phyloP scores from a whole-genome alignment of 2,888 invertebrate genomes.

The Dryobota labecula region DNA sequence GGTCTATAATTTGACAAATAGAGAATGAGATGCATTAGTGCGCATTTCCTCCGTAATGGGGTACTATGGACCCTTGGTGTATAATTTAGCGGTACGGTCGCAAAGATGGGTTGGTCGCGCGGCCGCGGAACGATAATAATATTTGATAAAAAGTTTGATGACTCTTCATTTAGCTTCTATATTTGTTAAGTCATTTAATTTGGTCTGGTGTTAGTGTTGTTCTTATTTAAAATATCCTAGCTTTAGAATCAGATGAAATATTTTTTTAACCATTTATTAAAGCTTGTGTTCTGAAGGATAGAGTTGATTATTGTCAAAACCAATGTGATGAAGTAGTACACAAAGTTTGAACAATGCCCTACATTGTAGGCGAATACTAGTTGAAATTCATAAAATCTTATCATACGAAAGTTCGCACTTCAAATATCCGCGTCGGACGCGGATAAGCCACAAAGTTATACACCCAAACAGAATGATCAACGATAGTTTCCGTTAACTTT shows the following conservation, averaged over 20 bases:
- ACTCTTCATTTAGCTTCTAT: slow-evolving; percentile 75
- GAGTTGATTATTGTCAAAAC: neutral
- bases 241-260: neutral
- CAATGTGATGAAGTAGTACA: neutral
- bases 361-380: slow-evolving; percentile 29
- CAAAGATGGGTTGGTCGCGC: slow-evolving; percentile 78
- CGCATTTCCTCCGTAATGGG: slow-evolving; percentile 87
- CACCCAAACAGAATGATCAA: slow-evolving; percentile 62
- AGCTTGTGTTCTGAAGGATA: neutral
- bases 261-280: neutral
- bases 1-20: slow-evolving; percentile 90
- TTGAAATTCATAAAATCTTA: slow-evolving; percentile 36
- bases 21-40: slow-evolving; percentile 90
- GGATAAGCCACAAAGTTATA: slow-evolving; percentile 63
- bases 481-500: slow-evolving; percentile 65
- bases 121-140: slow-evolving; percentile 72
- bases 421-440: slow-evolving; percentile 25
- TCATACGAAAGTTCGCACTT: slow-evolving; percentile 31
- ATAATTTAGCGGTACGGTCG: slow-evolving; percentile 86
- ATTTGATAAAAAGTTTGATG: slow-evolving; percentile 80
- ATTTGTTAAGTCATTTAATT: slow-evolving; percentile 69
- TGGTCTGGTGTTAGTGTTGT: slow-evolving; percentile 32
- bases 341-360: slow-evolving; percentile 10
- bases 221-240: slow-evolving; percentile 9
- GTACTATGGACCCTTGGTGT: slow-evolving; percentile 80